phyloP scores from a whole-genome alignment of 2,888 invertebrate species.

The Clostera curtula region DNA sequence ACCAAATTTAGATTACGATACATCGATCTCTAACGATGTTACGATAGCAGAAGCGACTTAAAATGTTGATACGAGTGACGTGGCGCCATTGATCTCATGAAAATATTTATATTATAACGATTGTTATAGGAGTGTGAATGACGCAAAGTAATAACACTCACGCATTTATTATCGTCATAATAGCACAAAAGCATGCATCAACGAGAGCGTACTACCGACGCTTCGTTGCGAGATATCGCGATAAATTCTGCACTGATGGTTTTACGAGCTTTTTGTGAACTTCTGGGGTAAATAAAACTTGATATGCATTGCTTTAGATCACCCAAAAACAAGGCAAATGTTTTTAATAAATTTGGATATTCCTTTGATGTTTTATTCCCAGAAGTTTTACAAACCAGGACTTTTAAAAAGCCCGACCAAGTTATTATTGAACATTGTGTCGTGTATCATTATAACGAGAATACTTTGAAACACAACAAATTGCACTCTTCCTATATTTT shows the following conservation, averaged over 20 bases:
- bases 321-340: constrained; percentile 13
- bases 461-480: too few species aligned
- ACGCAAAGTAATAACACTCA: constrained; percentile 31
- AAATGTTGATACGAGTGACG: constrained; percentile 1
- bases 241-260: constrained; percentile 10
- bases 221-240: constrained; percentile 13
- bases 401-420: too few species aligned
- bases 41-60: too few species aligned
- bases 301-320: constrained; percentile 15
- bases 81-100: constrained; percentile 11
- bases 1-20: too few species aligned
- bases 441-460: too few species aligned
- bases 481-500: too few species aligned
- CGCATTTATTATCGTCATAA: constrained; percentile 25
- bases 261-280: constrained; percentile 21
- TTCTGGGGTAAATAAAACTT: constrained; percentile 9
- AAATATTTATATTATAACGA: constrained; percentile 30
- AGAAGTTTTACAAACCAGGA: too few species aligned
- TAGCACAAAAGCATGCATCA: constrained; percentile 23
- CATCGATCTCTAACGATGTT: too few species aligned
- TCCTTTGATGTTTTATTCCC: too few species aligned
- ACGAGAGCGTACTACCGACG: constrained; percentile 3
- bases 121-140: constrained; percentile 24
- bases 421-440: too few species aligned
- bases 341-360: too few species aligned